Base-by-base conservation (phyloP, 2,888 invertebrate species). In the Stegana nigrithorax region DNA sequence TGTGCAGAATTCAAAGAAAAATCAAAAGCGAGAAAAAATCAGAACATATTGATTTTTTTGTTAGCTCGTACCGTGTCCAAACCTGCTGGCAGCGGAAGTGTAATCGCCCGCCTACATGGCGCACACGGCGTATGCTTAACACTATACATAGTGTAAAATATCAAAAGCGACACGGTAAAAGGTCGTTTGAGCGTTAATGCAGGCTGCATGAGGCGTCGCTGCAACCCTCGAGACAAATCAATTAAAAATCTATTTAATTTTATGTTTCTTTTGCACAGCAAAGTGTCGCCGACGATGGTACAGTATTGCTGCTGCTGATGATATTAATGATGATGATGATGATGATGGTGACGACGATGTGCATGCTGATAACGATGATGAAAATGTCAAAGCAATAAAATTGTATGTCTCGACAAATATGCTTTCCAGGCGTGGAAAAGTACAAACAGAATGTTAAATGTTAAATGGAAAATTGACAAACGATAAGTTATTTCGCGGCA, bases 181-280 rank as follows among this genome's bases (percentile, higher is more conserved):
- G n/a, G n/a, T n/a, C n/a, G n/a, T n/a, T n/a, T n/a, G n/a, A n/a
- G n/a, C n/a, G n/a, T n/a, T n/a, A n/a, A n/a, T n/a, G n/a, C n/a
- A n/a, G n/a, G n/a, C n/a, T n/a, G n/a, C n/a, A n/a, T n/a, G n/a
- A n/a, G n/a, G n/a, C n/a, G n/a, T n/a, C 50, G 23, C n/a, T 10
- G 14, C 14, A 32, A 53, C 53, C 73, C 73, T 60, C 64, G 64
- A 65, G 76, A 67, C 72, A 68, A 73, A 68, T 75, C 78, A 78
- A 80, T 71, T 73, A 73, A 71, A 67, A 58, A 47, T 56, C 36
- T 60, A 29, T 47, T 47, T 39, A 42, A 23, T 61, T 50, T 21
- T 32, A 42, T 55, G 32, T 55, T n/a, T n/a, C n/a, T n/a, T n/a
- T n/a, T n/a, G n/a, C n/a, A n/a, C n/a, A n/a, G n/a, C n/a, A n/a